Conservation (phyloP, 2,797 vertebrate species). For the Tympanoctomys barrerae region DNA sequence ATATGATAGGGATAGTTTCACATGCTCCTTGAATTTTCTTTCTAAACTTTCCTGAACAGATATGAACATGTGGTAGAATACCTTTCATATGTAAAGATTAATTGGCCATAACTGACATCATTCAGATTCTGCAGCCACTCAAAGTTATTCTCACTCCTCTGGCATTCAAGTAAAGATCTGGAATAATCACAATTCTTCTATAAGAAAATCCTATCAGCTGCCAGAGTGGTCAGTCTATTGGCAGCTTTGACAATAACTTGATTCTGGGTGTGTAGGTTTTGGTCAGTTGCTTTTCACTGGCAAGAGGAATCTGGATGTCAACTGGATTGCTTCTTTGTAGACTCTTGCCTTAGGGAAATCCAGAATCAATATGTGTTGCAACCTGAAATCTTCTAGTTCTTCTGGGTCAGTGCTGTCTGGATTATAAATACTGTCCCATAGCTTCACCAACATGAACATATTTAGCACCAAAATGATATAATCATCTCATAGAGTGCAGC, state of each 20-base stretch:
- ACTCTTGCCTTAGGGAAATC: slow-evolving; percentile 96
- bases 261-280: slow-evolving; percentile 94
- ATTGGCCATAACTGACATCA: slow-evolving; percentile 97
- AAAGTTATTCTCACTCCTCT: slow-evolving; percentile 98
- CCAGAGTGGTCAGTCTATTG: slow-evolving; percentile 98
- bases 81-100: slow-evolving; percentile 99
- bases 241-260: slow-evolving; percentile 99
- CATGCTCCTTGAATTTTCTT: not conserved
- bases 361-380: slow-evolving; percentile 98
- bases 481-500: slow-evolving; percentile 98
- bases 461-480: slow-evolving; percentile 98
- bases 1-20: not conserved
- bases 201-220: slow-evolving; percentile 97
- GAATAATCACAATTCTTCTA: slow-evolving; percentile 99
- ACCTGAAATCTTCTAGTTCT: slow-evolving; percentile 98
- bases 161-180: slow-evolving; percentile 99
- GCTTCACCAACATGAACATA: slow-evolving; percentile 96
- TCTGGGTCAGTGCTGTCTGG: slow-evolving; percentile 98
- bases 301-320: slow-evolving; percentile 98
- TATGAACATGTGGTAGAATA: slow-evolving; percentile 98
- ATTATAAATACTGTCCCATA: slow-evolving; percentile 96
- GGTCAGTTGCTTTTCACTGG: slow-evolving; percentile 97
- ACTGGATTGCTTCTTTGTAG: slow-evolving; percentile 95
- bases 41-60: not conserved
- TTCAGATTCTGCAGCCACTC: slow-evolving; percentile 99